Conservation (phyloP, 2,797 vertebrate species). For the Sebastes steindachneri region DNA sequence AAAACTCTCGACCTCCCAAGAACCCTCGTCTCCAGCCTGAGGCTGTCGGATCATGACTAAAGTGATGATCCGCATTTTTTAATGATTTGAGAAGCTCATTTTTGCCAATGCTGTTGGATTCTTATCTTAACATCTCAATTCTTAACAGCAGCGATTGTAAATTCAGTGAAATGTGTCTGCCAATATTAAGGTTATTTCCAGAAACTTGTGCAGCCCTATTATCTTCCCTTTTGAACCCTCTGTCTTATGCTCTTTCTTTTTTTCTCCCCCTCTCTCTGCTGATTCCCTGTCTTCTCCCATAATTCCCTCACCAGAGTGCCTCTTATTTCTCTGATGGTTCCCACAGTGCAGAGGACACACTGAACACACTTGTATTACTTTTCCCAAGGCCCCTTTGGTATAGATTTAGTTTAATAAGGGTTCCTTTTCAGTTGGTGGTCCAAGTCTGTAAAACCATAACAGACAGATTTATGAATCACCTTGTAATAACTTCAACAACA, state of each 20-base stretch:
- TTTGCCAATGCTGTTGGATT: not conserved
- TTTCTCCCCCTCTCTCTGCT: not conserved
- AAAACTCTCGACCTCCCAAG: constrained; percentile 5
- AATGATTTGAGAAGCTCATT: not conserved
- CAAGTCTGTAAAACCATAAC: not conserved
- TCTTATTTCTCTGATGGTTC: constrained; percentile 62
- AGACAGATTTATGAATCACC: not conserved
- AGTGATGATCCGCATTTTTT: constrained; percentile 1
- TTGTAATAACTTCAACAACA: not conserved
- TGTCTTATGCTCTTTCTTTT: not conserved
- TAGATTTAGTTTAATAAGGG: not conserved
- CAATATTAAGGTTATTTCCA: not conserved
- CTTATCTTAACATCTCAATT: not conserved
- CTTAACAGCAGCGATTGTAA: not conserved
- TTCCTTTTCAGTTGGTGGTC: not conserved
- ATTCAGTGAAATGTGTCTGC: constrained; percentile 1
- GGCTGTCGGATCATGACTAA: constrained; percentile 6
- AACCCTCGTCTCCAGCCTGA: not conserved
- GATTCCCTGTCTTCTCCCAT: constrained; percentile 43
- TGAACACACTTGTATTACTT: not conserved
- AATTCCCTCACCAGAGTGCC: constrained; percentile 29
- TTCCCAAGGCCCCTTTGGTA: not conserved
- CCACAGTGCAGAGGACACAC: constrained; percentile 44
- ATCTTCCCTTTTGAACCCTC: constrained; percentile 3
- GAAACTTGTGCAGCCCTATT: not conserved